Base-by-base conservation (phyloP, 2,888 invertebrate species). In the Drosophila fungiperda region DNA sequence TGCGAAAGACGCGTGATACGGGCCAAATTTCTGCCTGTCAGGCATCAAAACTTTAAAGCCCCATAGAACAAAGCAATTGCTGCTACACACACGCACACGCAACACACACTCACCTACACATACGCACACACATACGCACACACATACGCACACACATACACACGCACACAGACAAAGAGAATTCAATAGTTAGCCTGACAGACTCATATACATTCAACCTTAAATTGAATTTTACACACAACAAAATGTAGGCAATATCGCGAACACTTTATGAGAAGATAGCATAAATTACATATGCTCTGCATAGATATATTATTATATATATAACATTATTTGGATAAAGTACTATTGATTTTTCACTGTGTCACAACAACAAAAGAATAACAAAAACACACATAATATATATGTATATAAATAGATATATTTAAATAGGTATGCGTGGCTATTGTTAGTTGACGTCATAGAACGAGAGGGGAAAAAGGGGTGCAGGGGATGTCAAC, bases 221-320 rank as follows among this genome's bases (percentile, higher is more conserved):
- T 70, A 89, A 84, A 87, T 86, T 89, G 62, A 87, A 85, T 86
- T 89, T 80, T 60, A 65, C 77, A 50, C 67, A 73, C 68, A 72
- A 81, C 78, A 83, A 81, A 86, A 71, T 61, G 42, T 48, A 48
- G 36, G 40, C 29, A 38, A 80, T 71, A 78, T 78, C 80, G 76
- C 80, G 55, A 36, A 29, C 38, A 68, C 40, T 67, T 67, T 59
- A 45, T 53, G 61, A 72, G 49, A 54, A 78, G 78, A 83, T 83
- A 83, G 63, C 74, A 79, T 64, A 73, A 62, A 75, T 71, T 67
- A 69, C 59, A 68, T 53, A 63, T 65, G 72, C 53, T 26, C 35
- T 50, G 52, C 52, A 45, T 48, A 50, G 58, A 53, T 57, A 40
- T 58, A 55, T 42, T 11, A 45, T 20, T 49, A 45, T 61, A 42